Evolutionary conservation across 2,888 invertebrate genomes (phyloP), one percentile per base, ranked within the genome.

Genomic region (Deilephila elpenor): DNA sequence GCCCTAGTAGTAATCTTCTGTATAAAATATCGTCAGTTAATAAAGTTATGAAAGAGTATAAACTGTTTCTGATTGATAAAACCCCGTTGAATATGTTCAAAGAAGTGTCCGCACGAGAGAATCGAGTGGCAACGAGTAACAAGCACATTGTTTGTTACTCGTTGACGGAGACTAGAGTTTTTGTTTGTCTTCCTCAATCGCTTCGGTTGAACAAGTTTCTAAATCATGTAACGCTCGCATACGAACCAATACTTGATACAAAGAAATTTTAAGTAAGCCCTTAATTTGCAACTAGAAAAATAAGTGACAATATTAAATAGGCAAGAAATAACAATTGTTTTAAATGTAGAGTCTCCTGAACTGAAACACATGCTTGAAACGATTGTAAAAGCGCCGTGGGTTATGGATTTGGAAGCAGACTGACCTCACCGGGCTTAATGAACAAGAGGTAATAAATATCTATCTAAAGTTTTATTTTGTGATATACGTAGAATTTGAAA

Each of bases 61-160:
- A 29, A 29, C 14, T 20, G 53, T 60, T 17, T 37, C 11, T 25
- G 44, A 34, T 70, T 51, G 17, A 20, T 67, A 67, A 19, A 34
- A 62, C 34, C 37, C 34, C 67, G 51, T 67, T 67, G 51, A 51
- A 67, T 67, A 25, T 25, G 44, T 67, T 67, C 67, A 51, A 67
- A 51, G 67, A 67, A 67, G 8, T 62, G 37, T 34, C 44, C 37
- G 64, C 20, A 62, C 67, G 17, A 29, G 44, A 44, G 25, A 25
- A 17, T 51, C 32, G n/a, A n/a, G 34, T 59, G 56, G 59, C 32
- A 71, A 34, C 32, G n/a, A 71, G n/a, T 19, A 71, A 34, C 32
- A 59, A 71, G n/a, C 25, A 19, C 53, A 59, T 71, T 71, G 71
- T 71, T 56, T 71, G 53, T 29, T n/a, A n/a, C n/a, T n/a, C n/a